phyloP scores from a whole-genome alignment of 1,140 invertebrate genomes.

The Brachionus plicatilis region DNA sequence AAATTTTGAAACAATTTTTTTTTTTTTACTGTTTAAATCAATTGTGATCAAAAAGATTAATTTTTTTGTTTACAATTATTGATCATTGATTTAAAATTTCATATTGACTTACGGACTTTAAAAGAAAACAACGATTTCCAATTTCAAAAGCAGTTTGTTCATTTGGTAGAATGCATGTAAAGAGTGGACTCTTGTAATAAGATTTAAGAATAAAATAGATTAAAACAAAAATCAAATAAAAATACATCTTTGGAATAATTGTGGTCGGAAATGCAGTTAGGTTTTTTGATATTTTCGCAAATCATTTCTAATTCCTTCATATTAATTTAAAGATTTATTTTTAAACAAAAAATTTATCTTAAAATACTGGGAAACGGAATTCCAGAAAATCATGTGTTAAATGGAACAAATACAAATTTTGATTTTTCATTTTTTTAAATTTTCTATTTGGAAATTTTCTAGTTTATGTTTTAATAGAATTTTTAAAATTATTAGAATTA shows the following conservation, averaged over 20 bases:
- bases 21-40: not conserved
- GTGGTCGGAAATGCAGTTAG: not conserved
- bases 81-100: not conserved
- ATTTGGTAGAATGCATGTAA: not conserved
- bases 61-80: not conserved
- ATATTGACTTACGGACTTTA: slow-evolving; percentile 11
- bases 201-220: not conserved
- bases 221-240: not conserved
- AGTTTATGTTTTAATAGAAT: not conserved
- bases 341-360: not conserved
- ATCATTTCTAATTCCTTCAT: slow-evolving; percentile 18
- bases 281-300: not conserved
- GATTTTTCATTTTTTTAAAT: not conserved
- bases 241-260: slow-evolving; percentile 24
- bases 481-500: too few species aligned
- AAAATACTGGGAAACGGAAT: slow-evolving; percentile 16
- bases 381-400: slow-evolving; percentile 22
- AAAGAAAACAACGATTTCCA: not conserved
- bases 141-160: not conserved
- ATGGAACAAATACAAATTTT: not conserved
- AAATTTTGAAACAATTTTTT: too few species aligned
- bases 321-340: not conserved
- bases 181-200: not conserved
- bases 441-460: not conserved
- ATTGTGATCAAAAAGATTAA: not conserved